Evolutionary conservation across 1,140 invertebrate species (phyloP).

Genomic region (Eriocheir sinensis): DNA sequence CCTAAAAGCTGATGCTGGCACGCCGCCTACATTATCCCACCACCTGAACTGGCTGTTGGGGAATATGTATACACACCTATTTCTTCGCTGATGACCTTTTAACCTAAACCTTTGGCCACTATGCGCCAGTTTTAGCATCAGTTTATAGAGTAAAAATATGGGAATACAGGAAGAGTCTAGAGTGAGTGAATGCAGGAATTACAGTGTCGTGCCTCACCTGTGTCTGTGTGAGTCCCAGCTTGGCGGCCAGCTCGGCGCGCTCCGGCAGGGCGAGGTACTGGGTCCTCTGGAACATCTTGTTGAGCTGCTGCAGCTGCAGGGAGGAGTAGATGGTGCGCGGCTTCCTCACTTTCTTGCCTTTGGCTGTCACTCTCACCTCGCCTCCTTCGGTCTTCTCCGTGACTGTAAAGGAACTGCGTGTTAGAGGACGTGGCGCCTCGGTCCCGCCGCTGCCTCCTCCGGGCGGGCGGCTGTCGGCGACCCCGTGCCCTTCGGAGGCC

Average conservation of each 20-base stretch:
- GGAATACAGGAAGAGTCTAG: not conserved
- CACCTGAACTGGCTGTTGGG: not conserved
- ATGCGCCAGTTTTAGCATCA: not conserved
- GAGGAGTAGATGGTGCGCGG: slow-evolving; percentile 99
- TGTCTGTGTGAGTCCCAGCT: slow-evolving; percentile 98
- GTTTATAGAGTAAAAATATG: not conserved
- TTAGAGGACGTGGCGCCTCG: not conserved
- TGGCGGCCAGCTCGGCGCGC: slow-evolving; percentile 98
- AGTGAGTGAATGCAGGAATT: not conserved
- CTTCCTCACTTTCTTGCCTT: slow-evolving; percentile 99
- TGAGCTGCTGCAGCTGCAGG: slow-evolving; percentile 96
- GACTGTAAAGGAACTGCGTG: slow-evolving; percentile 42
- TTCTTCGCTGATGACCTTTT: not conserved
- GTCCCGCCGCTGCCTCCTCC: not conserved
- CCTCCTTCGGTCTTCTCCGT: slow-evolving; percentile 62
- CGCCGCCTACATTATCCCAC: not conserved
- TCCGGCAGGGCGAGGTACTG: slow-evolving; percentile 99
- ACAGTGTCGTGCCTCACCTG: slow-evolving; percentile 89
- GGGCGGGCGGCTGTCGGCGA: not conserved
- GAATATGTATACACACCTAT: not conserved
- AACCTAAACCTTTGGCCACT: not conserved
- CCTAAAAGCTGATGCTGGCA: not conserved
- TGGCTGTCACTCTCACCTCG: slow-evolving; percentile 89
- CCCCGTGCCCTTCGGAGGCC: not conserved
- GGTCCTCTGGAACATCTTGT: slow-evolving; percentile 92